Evolutionary conservation across 2,888 invertebrate genomes (phyloP).

Genomic region (Drosophila kuntzei): DNA sequence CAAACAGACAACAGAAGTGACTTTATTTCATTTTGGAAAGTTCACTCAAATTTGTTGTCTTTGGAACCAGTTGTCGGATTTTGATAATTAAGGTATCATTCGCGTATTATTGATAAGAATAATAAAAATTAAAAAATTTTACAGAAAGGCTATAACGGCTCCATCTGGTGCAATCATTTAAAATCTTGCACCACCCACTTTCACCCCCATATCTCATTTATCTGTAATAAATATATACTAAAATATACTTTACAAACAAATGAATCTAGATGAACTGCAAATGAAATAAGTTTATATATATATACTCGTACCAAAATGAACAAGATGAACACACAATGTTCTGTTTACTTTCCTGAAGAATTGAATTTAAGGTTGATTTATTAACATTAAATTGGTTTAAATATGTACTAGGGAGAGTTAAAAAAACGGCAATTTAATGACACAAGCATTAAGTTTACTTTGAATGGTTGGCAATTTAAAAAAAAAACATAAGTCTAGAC

Average conservation of each 20-base stretch:
- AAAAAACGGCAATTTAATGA: constrained; percentile 6
- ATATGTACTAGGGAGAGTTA: background rate
- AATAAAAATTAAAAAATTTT: no score
- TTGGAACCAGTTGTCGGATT: no score
- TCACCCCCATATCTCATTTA: no score
- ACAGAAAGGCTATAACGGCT: no score
- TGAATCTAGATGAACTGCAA: background rate
- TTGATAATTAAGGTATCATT: no score
- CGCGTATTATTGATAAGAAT: no score
- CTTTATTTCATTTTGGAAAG: no score
- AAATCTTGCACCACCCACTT: no score
- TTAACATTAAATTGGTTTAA: background rate
- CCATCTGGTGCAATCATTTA: no score
- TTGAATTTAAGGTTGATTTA: background rate
- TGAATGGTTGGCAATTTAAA: background rate
- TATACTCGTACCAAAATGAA: background rate
- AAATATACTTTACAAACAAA: constrained; percentile 14
- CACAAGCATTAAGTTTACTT: constrained; percentile 12
- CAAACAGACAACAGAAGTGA: no score
- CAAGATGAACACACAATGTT: background rate
- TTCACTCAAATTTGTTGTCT: no score
- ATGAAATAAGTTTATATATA: background rate
- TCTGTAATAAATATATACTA: no score
- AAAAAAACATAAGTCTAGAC: constrained; percentile 8
- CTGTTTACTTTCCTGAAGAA: background rate